phyloP scores from a whole-genome alignment of 2,113 vertebrate genomes.

The Hoplias malabaricus region DNA sequence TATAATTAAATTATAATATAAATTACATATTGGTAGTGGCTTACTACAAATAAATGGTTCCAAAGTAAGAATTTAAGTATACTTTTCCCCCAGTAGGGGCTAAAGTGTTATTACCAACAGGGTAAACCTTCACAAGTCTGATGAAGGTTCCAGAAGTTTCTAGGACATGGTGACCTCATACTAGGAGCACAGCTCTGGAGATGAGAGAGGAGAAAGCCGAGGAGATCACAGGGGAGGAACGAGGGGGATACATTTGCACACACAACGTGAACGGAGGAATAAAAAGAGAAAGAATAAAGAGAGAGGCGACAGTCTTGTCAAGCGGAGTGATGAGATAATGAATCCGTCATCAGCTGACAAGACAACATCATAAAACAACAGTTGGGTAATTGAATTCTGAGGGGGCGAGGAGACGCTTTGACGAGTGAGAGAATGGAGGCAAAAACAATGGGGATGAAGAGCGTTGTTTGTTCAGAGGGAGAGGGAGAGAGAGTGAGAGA shows the following conservation, averaged over 20 bases:
- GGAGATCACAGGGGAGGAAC: conserved; percentile 34
- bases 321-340: conserved; percentile 73
- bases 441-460: conserved; percentile 57
- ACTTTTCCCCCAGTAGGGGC: too few species aligned
- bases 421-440: conserved; percentile 44
- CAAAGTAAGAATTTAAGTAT: too few species aligned
- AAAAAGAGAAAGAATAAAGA: conserved; percentile 24
- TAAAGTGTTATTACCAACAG: too few species aligned
- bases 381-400: conserved; percentile 73
- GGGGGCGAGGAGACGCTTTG: conserved; percentile 52
- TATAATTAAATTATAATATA: too few species aligned
- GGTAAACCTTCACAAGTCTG: background rate
- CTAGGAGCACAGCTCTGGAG: conserved; percentile 7
- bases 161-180: conserved; percentile 21
- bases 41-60: too few species aligned
- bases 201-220: conserved; percentile 6
- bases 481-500: conserved; percentile 39
- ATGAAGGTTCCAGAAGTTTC: background rate
- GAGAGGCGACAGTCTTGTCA: conserved; percentile 56
- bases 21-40: too few species aligned
- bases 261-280: conserved; percentile 28
- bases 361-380: conserved; percentile 74
- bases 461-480: conserved; percentile 59
- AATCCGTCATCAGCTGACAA: conserved; percentile 71
- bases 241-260: conserved; percentile 29